Evolutionary conservation across 1,140 invertebrate species (phyloP), one percentile per base, ranked within the genome.

Genomic region (Brachionus koreanus): DNA sequence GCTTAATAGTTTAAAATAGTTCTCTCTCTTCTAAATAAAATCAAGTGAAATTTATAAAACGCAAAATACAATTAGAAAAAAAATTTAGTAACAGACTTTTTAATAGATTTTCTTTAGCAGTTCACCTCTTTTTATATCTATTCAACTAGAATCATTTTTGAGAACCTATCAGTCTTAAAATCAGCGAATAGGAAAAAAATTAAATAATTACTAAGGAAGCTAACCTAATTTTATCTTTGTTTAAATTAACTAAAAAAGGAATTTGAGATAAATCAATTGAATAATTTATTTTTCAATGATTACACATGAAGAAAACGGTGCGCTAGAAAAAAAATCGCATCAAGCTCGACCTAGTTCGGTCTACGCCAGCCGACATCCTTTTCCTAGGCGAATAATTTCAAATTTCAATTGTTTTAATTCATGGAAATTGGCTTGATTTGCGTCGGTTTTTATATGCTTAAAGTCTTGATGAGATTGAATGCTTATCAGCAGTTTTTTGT

Each of bases 81-180:
- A 52, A 49, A 16, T 19, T 57, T 25, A 19, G 19, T n/a, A 19
- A 19, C 19, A 9, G 19, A 57, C 7, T 57, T 7, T 57, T 9
- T 57, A 57, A 57, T 57, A 19, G 49, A 57, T 57, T 57, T 57
- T 57, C 6, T 16, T 57, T 57, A 99, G 91, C 96, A 98, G 86
- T 94, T 94, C 91, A 57, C 49, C 49, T 57, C 49, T 19, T 57
- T 57, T 57, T 57, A 57, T 57, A 57, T 57, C 49, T 57, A 57
- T 7, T 23, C 49, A 23, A 19, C 19, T 57, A 57, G 49, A 57
- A 57, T 57, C 49, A 19, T 19, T 57, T 57, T 57, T 9, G 19
- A 19, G n/a, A 57, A 25, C 49, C 49, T 57, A 57, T 57, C 49
- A 57, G 49, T 57, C 49, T 57, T 19, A 19, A 57, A 57, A 57